Evolutionary conservation across 2,797 vertebrate genomes (phyloP).

Genomic region (Smutsia gigantea): DNA sequence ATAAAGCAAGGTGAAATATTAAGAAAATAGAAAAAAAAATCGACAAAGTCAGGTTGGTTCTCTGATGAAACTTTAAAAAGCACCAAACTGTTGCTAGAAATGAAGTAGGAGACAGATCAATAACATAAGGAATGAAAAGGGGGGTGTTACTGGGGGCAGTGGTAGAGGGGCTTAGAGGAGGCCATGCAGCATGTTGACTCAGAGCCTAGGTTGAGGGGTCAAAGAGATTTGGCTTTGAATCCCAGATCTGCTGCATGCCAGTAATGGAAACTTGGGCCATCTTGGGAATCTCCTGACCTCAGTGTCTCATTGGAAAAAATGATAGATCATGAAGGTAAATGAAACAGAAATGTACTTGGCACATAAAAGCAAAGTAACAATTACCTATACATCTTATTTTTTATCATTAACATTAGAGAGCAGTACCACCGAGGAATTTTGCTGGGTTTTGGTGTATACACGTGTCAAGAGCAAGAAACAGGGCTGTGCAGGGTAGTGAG

Average conservation of each 20-base stretch:
- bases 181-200: neutral
- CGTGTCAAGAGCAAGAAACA: neutral
- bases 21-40: neutral
- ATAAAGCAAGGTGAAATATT: neutral
- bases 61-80: constrained; percentile 5
- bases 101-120: neutral
- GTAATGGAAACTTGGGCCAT: neutral
- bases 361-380: neutral
- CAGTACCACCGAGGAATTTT: neutral
- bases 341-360: neutral
- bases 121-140: neutral
- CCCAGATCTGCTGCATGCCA: neutral
- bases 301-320: neutral
- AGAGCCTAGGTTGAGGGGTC: neutral
- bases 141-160: neutral
- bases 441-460: neutral
- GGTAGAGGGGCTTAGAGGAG: neutral
- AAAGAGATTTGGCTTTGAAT: neutral
- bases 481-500: neutral
- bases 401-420: neutral
- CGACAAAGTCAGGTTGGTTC: neutral
- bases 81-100: neutral
- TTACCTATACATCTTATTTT: neutral
- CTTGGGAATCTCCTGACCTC: neutral
- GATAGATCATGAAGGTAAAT: neutral